Conservation (phyloP, 2,888 invertebrate genomes). For the Platycheirus rosarum region DNA sequence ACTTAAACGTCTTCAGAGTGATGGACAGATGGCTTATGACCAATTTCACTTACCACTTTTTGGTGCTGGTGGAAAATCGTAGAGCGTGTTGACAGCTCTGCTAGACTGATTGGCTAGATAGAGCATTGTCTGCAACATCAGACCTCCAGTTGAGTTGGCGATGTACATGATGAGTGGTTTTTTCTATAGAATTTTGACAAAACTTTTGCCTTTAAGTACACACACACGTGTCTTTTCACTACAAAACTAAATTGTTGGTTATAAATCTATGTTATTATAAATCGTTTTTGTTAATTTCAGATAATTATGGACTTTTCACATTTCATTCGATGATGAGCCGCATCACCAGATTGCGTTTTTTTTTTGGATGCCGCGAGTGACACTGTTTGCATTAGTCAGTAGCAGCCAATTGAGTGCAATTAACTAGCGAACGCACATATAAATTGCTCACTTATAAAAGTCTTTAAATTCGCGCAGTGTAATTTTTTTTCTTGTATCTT, state of each 20-base stretch:
- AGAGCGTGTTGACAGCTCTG: constrained; percentile 79
- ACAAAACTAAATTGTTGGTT: constrained; percentile 1
- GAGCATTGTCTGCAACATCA: constrained; percentile 82
- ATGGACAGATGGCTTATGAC: too few species aligned
- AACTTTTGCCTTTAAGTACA: constrained; percentile 22
- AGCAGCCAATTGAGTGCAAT: constrained; percentile 59
- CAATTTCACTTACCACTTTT: constrained; percentile 80
- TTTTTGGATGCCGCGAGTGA: neutral
- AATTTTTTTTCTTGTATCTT: neutral
- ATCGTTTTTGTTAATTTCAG: neutral
- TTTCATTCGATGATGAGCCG: neutral
- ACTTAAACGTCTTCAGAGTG: too few species aligned
- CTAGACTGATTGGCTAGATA: constrained; percentile 82
- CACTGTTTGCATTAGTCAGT: constrained; percentile 2
- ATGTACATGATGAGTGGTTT: constrained; percentile 77
- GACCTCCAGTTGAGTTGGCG: constrained; percentile 81
- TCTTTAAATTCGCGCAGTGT: constrained; percentile 23
- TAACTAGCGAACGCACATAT: constrained; percentile 45
- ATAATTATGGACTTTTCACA: constrained; percentile 28
- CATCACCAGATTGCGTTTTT: constrained; percentile 3
- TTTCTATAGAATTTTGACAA: neutral
- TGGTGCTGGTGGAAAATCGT: constrained; percentile 80
- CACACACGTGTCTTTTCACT: constrained; percentile 29
- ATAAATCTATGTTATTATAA: constrained; percentile 19
- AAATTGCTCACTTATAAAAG: constrained; percentile 55